These are phyloP conservation scores for Nemurella pictetii DNA, from an alignment of 2,888 invertebrate species.

Conservation along the genomic window DNA sequence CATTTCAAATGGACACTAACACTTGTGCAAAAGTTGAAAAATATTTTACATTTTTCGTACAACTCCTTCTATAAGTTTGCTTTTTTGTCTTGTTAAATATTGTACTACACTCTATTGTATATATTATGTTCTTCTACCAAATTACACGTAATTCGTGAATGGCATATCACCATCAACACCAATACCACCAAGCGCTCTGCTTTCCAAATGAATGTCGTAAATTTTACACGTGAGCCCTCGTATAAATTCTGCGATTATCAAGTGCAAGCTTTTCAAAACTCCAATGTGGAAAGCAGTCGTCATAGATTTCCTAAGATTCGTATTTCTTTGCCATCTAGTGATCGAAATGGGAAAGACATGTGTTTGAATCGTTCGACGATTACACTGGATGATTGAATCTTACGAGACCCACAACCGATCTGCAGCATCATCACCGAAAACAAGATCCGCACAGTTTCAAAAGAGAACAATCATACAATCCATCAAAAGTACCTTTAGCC, in stretches of 20 bases:
- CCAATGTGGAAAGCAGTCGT: neutral
- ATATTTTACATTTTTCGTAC: conserved; percentile 32
- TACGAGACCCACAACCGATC: neutral
- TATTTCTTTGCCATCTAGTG: neutral
- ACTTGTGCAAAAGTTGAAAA: conserved; percentile 30
- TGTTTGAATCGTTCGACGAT: neutral
- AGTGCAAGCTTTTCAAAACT: neutral
- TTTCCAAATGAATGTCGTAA: conserved; percentile 12
- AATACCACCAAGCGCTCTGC: neutral
- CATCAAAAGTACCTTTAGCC: neutral
- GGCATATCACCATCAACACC: neutral
- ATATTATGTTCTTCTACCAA: neutral
- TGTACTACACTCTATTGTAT: conserved; percentile 1
- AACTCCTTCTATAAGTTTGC: neutral
- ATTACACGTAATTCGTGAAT: neutral
- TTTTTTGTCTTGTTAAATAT: neutral
- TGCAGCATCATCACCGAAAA: neutral
- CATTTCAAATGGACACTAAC: conserved; percentile 21
- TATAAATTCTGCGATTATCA: conserved; percentile 21
- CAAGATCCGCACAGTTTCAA: neutral
- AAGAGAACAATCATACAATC: neutral
- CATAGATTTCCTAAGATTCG: neutral
- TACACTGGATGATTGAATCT: neutral
- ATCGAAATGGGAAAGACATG: neutral
- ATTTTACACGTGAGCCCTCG: conserved; percentile 22